phyloP scores from a whole-genome alignment of 2,888 invertebrate genomes.

The Tinea trinotella region DNA sequence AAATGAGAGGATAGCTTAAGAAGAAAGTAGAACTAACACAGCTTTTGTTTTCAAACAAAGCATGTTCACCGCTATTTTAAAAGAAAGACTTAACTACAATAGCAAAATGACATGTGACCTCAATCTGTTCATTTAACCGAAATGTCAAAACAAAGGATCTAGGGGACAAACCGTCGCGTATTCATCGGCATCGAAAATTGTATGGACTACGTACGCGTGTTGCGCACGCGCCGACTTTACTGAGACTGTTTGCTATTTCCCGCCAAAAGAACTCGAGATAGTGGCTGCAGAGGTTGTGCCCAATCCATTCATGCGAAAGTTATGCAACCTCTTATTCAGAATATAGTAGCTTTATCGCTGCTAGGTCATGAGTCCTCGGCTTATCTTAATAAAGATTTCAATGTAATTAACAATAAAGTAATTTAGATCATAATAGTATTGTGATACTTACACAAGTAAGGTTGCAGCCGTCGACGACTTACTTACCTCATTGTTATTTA shows the following conservation, averaged over 20 bases:
- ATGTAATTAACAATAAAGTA: background rate
- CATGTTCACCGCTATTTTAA: slow-evolving; percentile 61
- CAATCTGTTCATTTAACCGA: slow-evolving; percentile 62
- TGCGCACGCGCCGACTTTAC: slow-evolving; percentile 60
- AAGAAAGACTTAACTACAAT: slow-evolving; percentile 48
- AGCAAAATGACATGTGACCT: slow-evolving; percentile 60
- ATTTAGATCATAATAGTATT: background rate
- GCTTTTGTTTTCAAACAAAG: slow-evolving; percentile 56
- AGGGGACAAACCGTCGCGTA: slow-evolving; percentile 58
- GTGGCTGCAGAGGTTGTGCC: slow-evolving; percentile 35
- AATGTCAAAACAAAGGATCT: slow-evolving; percentile 49
- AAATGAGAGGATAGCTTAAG: slow-evolving; percentile 3
- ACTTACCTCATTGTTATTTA: background rate
- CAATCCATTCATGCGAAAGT: slow-evolving; percentile 35
- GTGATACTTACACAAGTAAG: background rate
- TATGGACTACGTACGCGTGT: slow-evolving; percentile 53
- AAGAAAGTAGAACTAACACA: slow-evolving; percentile 67
- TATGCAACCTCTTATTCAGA: slow-evolving; percentile 46
- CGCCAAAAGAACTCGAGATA: slow-evolving; percentile 59
- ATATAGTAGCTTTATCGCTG: slow-evolving; percentile 34
- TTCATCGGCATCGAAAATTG: slow-evolving; percentile 55
- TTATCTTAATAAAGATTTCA: slow-evolving; percentile 10
- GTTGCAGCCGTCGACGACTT: background rate
- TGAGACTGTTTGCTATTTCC: slow-evolving; percentile 57
- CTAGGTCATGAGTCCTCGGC: slow-evolving; percentile 32